Evolutionary conservation across 2,113 vertebrate genomes (phyloP), one percentile per base, ranked within the genome.

Genomic region (Laterallus jamaicensis): DNA sequence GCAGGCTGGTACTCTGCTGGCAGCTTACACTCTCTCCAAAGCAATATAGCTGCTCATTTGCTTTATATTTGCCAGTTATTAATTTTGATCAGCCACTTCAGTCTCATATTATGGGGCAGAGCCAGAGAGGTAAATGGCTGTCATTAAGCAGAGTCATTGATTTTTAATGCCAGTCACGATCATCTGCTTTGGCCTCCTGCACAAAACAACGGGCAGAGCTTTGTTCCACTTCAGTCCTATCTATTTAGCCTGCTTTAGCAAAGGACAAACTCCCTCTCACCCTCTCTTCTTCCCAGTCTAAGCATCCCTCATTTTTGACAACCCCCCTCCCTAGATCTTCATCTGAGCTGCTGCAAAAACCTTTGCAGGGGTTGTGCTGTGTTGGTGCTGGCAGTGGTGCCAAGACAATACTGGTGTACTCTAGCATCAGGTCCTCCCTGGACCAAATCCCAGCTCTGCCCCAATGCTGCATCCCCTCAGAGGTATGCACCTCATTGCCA

Each of bases 381-480:
- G 40, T 11, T 20, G 50, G 25, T 78, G 24, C 66, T 60, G 69
- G 29, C 44, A 64, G 21, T n/a, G 0, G 1, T n/a, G 35, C n/a
- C 2, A 3, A n/a, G 32, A 26, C 9, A 49, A 40, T 47, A 37
- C 40, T 67, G 78, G 20, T 58, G 40, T 1, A 1, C 66, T 56
- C 67, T 35, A 77, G 64, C 40, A 73, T 49, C 49, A 56, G 56
- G 5, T 67, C 20, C 17, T 15, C 17, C 11, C 4, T 0, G 0
- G 18, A 18, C 11, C 49, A 74, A 12, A 52, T 56, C 35, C 42
- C 54, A 63, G 42, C n/a, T 79, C 31, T 71, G 64, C 20, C 26
- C 35, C 67, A n/a, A 17, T 9, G 52, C 78, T 59, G 5, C 0
- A 0, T 22, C 9, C 11, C 25, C 16, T 73, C 62, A n/a, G 0